Evolutionary conservation across 2,888 invertebrate species (phyloP).

Genomic region (Blastobasis adustella): DNA sequence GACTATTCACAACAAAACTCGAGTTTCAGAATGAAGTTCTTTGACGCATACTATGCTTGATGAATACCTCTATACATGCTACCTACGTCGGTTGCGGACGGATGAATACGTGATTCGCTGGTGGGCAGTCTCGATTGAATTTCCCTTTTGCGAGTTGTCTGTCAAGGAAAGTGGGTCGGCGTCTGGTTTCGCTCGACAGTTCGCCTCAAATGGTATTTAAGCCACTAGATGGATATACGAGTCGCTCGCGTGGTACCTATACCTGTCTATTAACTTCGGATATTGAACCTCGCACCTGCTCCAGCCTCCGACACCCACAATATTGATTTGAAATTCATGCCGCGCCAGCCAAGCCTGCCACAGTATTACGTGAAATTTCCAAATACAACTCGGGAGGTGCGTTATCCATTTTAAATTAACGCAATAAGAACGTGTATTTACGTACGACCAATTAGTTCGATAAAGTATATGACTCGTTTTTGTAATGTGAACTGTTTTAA

Average conservation of each 20-base stretch:
- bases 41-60: too few species aligned
- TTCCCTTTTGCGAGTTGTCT: slow-evolving; percentile 53
- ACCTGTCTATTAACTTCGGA: slow-evolving; percentile 26
- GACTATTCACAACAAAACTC: neutral
- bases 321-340: too few species aligned
- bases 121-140: slow-evolving; percentile 40
- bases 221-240: slow-evolving; percentile 1
- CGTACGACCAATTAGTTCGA: too few species aligned
- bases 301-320: too few species aligned
- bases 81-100: neutral
- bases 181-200: slow-evolving; percentile 43
- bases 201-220: slow-evolving; percentile 7
- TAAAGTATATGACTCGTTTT: too few species aligned
- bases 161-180: slow-evolving; percentile 59
- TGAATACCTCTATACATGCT: neutral
- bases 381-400: too few species aligned
- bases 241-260: neutral
- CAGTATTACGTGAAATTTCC: too few species aligned
- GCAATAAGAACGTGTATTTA: too few species aligned
- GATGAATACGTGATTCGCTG: slow-evolving; percentile 13
- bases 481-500: too few species aligned
- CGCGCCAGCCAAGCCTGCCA: too few species aligned
- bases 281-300: slow-evolving; percentile 25
- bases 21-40: too few species aligned
- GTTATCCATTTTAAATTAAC: too few species aligned